Percentiles rank a stretch among this genome's conserved stretches.
These are phyloP conservation scores for Nannoperca australis DNA, from an alignment of 2,797 vertebrate species.

Conservation along the genomic window DNA sequence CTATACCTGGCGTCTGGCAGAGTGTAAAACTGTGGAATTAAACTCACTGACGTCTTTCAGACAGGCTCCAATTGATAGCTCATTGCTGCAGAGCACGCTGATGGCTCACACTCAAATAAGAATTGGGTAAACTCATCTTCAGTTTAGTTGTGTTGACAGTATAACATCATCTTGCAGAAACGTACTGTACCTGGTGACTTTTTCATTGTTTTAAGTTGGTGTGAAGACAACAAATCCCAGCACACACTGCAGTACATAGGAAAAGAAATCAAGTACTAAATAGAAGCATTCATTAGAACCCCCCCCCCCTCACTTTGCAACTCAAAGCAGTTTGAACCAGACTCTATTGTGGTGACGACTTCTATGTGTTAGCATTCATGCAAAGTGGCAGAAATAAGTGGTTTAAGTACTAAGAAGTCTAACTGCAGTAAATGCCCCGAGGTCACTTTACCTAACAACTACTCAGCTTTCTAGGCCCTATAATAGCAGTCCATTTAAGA, in stretches of 20 bases:
- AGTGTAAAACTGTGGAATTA: not conserved
- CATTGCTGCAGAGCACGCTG: constrained; percentile 6
- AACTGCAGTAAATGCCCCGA: constrained; percentile 60
- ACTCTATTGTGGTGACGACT: not conserved
- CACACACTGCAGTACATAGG: constrained; percentile 1
- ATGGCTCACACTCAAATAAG: constrained; percentile 1
- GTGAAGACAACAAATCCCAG: not conserved
- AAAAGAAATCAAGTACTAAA: not conserved
- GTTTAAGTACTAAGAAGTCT: constrained; percentile 31
- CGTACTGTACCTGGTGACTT: not conserved
- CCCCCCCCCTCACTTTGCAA: too few species aligned
- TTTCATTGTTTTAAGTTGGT: not conserved
- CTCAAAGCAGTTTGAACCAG: not conserved
- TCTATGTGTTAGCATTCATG: constrained; percentile 35
- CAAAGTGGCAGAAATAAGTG: constrained; percentile 46
- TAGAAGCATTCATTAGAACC: too few species aligned
- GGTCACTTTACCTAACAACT: constrained; percentile 68
- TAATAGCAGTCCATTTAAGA: constrained; percentile 59
- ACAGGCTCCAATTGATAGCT: constrained; percentile 25
- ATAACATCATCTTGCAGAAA: constrained; percentile 23
- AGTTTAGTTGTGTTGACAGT: constrained; percentile 22
- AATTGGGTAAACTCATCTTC: constrained; percentile 17
- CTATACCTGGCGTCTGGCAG: constrained; percentile 33
- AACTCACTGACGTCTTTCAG: constrained; percentile 18
- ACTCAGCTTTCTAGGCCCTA: constrained; percentile 55